phyloP scores from a whole-genome alignment of 1,140 invertebrate genomes.

The Zaprionus inermis region DNA sequence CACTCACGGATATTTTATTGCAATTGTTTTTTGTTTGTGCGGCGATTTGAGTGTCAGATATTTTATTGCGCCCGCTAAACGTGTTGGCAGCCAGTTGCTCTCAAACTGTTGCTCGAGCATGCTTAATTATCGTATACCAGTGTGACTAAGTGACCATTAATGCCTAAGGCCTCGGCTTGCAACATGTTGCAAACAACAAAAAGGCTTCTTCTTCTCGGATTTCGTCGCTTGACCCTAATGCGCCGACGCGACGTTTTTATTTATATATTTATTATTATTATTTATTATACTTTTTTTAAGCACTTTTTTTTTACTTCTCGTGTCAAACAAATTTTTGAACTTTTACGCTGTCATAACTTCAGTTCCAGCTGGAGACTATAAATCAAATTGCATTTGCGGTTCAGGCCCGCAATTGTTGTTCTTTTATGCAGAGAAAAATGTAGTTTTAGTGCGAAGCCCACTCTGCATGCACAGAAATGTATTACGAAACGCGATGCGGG shows the following conservation, averaged over 20 bases:
- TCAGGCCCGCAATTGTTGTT: slow-evolving; percentile 29
- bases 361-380: slow-evolving; percentile 38
- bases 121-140: slow-evolving; percentile 33
- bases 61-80: slow-evolving; percentile 21
- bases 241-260: slow-evolving; percentile 7
- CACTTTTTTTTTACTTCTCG: slow-evolving; percentile 20
- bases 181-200: slow-evolving; percentile 24
- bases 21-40: slow-evolving; percentile 2
- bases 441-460: slow-evolving; percentile 1
- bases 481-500: slow-evolving; percentile 11
- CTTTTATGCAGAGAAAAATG: slow-evolving; percentile 8
- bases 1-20: slow-evolving; percentile 4
- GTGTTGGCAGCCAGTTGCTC: slow-evolving; percentile 29
- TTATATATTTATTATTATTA: slow-evolving; percentile 21
- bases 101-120: slow-evolving; percentile 34
- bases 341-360: slow-evolving; percentile 51
- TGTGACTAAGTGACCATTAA: not conserved
- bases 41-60: slow-evolving; percentile 31
- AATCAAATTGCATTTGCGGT: slow-evolving; percentile 29
- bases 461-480: not conserved
- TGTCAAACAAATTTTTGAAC: slow-evolving; percentile 35
- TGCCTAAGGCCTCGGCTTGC: slow-evolving; percentile 22
- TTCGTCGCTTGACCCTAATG: slow-evolving; percentile 49
- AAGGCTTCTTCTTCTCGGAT: slow-evolving; percentile 7
- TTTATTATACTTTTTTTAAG: slow-evolving; percentile 23